phyloP scores from a whole-genome alignment of 2,888 invertebrate species.

The Heliconius hortense region DNA sequence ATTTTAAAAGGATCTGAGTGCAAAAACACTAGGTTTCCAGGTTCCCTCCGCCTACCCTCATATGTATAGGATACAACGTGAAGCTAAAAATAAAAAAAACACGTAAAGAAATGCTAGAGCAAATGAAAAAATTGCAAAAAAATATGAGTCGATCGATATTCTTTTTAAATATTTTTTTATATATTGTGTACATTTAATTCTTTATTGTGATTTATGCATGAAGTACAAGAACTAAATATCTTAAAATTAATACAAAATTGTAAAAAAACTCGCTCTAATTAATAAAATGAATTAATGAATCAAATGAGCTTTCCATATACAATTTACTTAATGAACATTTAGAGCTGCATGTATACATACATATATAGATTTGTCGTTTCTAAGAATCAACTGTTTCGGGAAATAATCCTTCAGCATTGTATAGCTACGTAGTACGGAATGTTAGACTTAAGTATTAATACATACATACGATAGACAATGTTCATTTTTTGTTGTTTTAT shows the following conservation, averaged over 20 bases:
- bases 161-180: background rate
- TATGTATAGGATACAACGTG: no score
- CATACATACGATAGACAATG: conserved; percentile 79
- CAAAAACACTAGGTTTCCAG: no score
- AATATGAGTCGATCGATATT: no score
- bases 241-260: background rate
- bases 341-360: background rate
- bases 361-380: background rate
- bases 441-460: conserved; percentile 70
- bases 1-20: no score
- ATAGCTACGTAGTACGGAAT: conserved; percentile 61
- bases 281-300: background rate
- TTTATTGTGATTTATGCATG: background rate
- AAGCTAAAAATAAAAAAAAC: no score
- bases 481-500: conserved; percentile 66
- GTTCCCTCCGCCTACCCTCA: no score
- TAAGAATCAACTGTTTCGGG: background rate
- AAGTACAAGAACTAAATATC: background rate
- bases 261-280: conserved; percentile 12
- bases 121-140: no score
- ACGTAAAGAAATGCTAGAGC: no score
- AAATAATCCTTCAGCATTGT: conserved; percentile 42
- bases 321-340: background rate
- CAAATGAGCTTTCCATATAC: conserved; percentile 27
- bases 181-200: background rate